Evolutionary conservation across 2,113 vertebrate species (phyloP).

Genomic region (Lonchura striata): DNA sequence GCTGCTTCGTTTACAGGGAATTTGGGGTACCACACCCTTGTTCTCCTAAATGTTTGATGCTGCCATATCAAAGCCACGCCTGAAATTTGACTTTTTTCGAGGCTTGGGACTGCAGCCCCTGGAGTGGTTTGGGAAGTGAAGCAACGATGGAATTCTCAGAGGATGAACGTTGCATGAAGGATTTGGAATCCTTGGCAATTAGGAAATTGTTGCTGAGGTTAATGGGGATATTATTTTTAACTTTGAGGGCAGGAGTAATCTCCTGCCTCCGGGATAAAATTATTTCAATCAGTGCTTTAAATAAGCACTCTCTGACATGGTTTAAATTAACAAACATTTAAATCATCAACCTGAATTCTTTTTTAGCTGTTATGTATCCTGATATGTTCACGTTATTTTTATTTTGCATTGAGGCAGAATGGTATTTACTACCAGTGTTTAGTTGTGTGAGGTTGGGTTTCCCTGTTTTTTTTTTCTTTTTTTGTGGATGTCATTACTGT

Average conservation of each 20-base stretch:
- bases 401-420: not conserved
- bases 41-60: not conserved
- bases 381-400: not conserved
- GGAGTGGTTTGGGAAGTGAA: not conserved
- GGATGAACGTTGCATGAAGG: not conserved
- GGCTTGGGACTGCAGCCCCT: not conserved
- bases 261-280: not conserved
- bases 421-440: not conserved
- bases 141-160: not conserved
- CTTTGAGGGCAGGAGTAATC: slow-evolving; percentile 44
- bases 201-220: slow-evolving; percentile 43
- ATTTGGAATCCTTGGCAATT: slow-evolving; percentile 32
- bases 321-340: slow-evolving; percentile 9
- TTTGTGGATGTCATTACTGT: not conserved
- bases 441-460: not conserved
- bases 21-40: not conserved
- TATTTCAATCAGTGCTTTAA: slow-evolving; percentile 40
- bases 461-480: rapidly evolving
- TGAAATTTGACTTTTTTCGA: rapidly evolving
- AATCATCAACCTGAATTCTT: not conserved
- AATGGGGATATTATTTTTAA: slow-evolving; percentile 60
- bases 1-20: not conserved
- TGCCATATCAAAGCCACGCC: not conserved
- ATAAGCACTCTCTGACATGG: not conserved
- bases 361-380: not conserved